These are phyloP conservation scores for human (Homo sapiens) DNA, from an alignment of 2,113 vertebrate species.

Conservation along the genomic window GRCh38 chr4:127765001-127765500, in stretches of 20 bases:
- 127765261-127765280: slow-evolving; percentile 11
- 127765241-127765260: not conserved
- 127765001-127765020: slow-evolving; percentile 1
- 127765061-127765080: not conserved
- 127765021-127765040: not conserved
- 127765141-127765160: not conserved
- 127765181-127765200: not conserved
- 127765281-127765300: not conserved
- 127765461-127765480: not conserved
- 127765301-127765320: not conserved
- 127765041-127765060: not conserved
- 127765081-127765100: not conserved
- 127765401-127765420: slow-evolving; percentile 30
- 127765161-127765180: not conserved
- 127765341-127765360: not conserved
- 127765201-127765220: not conserved
- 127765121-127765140: not conserved
- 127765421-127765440: not conserved
- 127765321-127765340: not conserved
- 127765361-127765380: not conserved
- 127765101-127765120: not conserved
- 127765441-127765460: not conserved
- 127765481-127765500: not conserved
- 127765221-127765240: not conserved
- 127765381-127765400: not conserved